phyloP scores from a whole-genome alignment of 2,113 vertebrate genomes.

The Rana temporaria region DNA sequence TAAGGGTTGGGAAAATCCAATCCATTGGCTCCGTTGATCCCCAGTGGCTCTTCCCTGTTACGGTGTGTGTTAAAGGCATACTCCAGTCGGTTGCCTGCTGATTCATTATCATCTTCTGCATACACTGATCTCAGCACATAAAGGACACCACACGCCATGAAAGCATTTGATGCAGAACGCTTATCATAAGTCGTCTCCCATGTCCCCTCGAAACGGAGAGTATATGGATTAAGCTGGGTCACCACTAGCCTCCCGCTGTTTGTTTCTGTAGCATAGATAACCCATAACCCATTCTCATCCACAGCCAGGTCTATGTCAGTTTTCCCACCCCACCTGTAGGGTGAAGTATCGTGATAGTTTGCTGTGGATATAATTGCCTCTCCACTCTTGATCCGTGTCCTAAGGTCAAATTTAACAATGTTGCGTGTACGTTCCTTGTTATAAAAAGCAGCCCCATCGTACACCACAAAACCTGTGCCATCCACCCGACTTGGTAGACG shows the following conservation, averaged over 20 bases:
- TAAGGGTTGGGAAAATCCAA: slow-evolving; percentile 94
- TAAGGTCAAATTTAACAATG: slow-evolving; percentile 91
- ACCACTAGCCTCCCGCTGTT: slow-evolving; percentile 90
- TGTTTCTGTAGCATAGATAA: slow-evolving; percentile 90
- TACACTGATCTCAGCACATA: slow-evolving; percentile 92
- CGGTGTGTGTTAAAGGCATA: slow-evolving; percentile 93
- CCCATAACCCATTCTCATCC: slow-evolving; percentile 94
- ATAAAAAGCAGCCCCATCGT: slow-evolving; percentile 94
- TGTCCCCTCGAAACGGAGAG: slow-evolving; percentile 90
- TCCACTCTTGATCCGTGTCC: slow-evolving; percentile 94
- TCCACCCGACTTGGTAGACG: slow-evolving; percentile 92
- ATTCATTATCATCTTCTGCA: slow-evolving; percentile 91
- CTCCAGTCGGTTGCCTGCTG: slow-evolving; percentile 84
- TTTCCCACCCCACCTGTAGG: slow-evolving; percentile 94
- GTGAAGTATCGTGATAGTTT: slow-evolving; percentile 95
- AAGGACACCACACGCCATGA: slow-evolving; percentile 94
- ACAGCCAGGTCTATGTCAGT: slow-evolving; percentile 93
- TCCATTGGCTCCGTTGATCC: slow-evolving; percentile 59
- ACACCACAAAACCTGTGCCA: slow-evolving; percentile 92
- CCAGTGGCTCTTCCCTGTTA: slow-evolving; percentile 79
- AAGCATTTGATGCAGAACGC: slow-evolving; percentile 91
- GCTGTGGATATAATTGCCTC: slow-evolving; percentile 92
- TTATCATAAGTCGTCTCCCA: slow-evolving; percentile 96
- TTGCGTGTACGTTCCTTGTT: slow-evolving; percentile 96
- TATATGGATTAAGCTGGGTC: slow-evolving; percentile 95